Base-by-base conservation (phyloP, 53 echinoderm and acorn worm genomes). In the Echinometra lucunter region DNA sequence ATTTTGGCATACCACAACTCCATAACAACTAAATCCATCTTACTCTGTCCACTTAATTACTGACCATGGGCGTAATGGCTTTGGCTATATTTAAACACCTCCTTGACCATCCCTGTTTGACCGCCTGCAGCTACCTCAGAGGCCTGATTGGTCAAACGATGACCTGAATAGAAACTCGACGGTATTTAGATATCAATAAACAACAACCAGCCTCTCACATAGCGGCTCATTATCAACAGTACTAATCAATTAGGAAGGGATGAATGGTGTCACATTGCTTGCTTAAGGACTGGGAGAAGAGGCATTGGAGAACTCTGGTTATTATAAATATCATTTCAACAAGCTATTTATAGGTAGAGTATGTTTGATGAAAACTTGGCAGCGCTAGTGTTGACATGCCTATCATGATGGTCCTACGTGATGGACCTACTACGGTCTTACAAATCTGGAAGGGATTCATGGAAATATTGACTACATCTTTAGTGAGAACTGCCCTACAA, bases 131-230 rank as follows among this genome's bases (percentile, higher is more conserved):
- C 40, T 38, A 34, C 78, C 78, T 40, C 37, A 18, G 40, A 18
- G 12, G 21, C 10, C 78, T 78, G 78, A 42, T 18, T 42, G 78
- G 78, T 40, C 78, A 85, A 85, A 27, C 85, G 49, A 85, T 85
- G 85, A 85, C 85, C 85, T 49, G 0, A n/a, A n/a, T n/a, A n/a
- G n/a, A 85, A 53, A 85, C 85, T 23, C 38, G 23, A 4, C 49
- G 63, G 58, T 90, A 90, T 90, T 58, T 90, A 58, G 63, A 90
- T 90, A 63, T 90, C 90, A 90, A 90, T 90, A 90, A 90, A 34
- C 90, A 90, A 53, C 85, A 60, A 4, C 13, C 58, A 90, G 37
- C 90, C 58, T 90, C 90, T 60, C 37, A 38, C 90, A 90, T 90
- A 27, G 23, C 90, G 60, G 58, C 63, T 90, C 63, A 90, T 90